These are phyloP conservation scores for Chondrilla cf. caribensis DNA, from an alignment of 37 sponge, comb jelly and placozoan genomes.

Conservation along the genomic window DNA sequence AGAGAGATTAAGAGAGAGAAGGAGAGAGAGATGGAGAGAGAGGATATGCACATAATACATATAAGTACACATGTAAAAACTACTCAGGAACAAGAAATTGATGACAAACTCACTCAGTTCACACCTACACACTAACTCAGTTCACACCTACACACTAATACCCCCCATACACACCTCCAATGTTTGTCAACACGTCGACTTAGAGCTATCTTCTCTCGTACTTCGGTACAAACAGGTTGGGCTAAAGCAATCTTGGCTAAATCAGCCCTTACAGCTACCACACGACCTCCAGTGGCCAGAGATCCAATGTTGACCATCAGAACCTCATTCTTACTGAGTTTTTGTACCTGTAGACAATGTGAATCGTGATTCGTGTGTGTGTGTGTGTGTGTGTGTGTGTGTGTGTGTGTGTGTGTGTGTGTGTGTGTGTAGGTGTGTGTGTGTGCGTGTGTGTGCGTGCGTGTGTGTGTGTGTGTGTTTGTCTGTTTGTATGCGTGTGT, in stretches of 20 bases:
- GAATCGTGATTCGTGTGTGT: background rate
- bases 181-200: conserved; percentile 94
- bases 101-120: too few relatives aligned
- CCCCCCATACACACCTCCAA: conserved; percentile 75
- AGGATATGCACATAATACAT: background rate
- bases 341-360: conserved; percentile 66
- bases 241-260: conserved; percentile 93
- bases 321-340: conserved; percentile 84
- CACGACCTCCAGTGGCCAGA: conserved; percentile 88
- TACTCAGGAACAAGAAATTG: too few relatives aligned
- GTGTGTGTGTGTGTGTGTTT: too few relatives aligned
- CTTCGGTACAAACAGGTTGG: conserved; percentile 95
- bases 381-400: too few relatives aligned
- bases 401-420: too few relatives aligned
- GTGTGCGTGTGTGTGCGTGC: too few relatives aligned
- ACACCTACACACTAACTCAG: conserved; percentile 15
- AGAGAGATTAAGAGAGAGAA: background rate
- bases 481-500: too few relatives aligned
- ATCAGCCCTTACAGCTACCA: conserved; percentile 90
- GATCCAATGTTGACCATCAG: conserved; percentile 99
- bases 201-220: conserved; percentile 94
- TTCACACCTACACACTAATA: conserved; percentile 9
- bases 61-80: background rate
- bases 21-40: background rate
- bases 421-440: too few relatives aligned